These are phyloP conservation scores for Drosophila malerkotliana DNA, from an alignment of 1,140 invertebrate species.

Conservation along the genomic window DNA sequence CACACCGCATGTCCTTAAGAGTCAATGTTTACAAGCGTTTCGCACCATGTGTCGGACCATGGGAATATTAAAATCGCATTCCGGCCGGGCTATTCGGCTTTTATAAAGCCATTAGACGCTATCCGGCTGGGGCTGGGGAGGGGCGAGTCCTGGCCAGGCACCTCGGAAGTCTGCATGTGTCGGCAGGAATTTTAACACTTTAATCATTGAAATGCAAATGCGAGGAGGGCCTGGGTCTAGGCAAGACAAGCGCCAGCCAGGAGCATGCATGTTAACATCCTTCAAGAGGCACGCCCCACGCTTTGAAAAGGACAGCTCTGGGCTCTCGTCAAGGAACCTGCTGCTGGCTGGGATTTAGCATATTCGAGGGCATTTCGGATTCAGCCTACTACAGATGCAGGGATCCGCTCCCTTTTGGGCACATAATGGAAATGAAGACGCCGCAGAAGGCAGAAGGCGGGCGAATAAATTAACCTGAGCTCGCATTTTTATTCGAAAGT, in stretches of 20 bases:
- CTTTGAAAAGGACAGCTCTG: slow-evolving; percentile 28
- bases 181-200: slow-evolving; percentile 63
- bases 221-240: slow-evolving; percentile 21
- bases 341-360: slow-evolving; percentile 59
- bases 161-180: slow-evolving; percentile 29
- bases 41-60: slow-evolving; percentile 17
- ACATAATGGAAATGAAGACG: slow-evolving; percentile 39
- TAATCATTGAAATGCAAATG: slow-evolving; percentile 77
- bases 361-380: slow-evolving; percentile 66
- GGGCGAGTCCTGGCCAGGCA: not conserved
- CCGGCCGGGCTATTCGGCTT: slow-evolving; percentile 36
- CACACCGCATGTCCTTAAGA: slow-evolving; percentile 5
- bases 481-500: slow-evolving; percentile 71
- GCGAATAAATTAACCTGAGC: slow-evolving; percentile 74
- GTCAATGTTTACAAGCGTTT: slow-evolving; percentile 24
- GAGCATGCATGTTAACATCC: slow-evolving; percentile 42
- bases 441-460: slow-evolving; percentile 12
- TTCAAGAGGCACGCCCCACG: slow-evolving; percentile 18
- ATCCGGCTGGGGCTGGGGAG: not conserved
- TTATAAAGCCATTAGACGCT: slow-evolving; percentile 52
- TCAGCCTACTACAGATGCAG: slow-evolving; percentile 35
- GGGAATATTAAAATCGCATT: slow-evolving; percentile 49
- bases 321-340: slow-evolving; percentile 14
- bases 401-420: slow-evolving; percentile 7
- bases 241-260: slow-evolving; percentile 40